Evolutionary conservation across 2,113 vertebrate genomes (phyloP).

Genomic region (Herpetotheres cachinnans): DNA sequence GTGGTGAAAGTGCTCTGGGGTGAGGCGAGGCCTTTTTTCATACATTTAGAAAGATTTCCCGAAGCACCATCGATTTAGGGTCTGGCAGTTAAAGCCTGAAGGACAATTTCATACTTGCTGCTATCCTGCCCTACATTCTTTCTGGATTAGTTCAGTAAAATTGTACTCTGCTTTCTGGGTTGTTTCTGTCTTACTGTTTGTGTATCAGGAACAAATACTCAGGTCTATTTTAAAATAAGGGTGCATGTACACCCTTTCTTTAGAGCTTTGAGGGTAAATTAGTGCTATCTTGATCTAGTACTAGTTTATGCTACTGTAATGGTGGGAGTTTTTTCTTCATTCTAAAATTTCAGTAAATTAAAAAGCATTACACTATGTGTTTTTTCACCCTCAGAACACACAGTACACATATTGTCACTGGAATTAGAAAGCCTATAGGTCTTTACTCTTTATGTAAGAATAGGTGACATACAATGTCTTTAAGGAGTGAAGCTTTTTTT

Average conservation of each 20-base stretch:
- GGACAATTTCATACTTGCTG: conserved; percentile 13
- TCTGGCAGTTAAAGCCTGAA: neutral
- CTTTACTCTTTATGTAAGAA: neutral
- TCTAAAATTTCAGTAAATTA: neutral
- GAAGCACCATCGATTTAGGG: neutral
- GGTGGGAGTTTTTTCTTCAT: neutral
- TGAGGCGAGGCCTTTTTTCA: neutral
- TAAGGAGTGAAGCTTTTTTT: neutral
- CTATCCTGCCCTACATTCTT: neutral
- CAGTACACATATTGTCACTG: neutral
- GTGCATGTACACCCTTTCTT: neutral
- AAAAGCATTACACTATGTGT: neutral
- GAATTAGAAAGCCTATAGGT: neutral
- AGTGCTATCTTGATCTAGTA: neutral
- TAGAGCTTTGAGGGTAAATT: neutral
- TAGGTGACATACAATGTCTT: neutral
- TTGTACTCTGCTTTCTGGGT: neutral
- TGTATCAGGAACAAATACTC: neutral
- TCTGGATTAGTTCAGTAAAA: conserved; percentile 31
- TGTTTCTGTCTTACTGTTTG: neutral
- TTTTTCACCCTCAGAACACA: neutral
- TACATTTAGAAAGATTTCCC: neutral
- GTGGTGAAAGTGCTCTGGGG: neutral
- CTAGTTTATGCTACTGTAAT: neutral
- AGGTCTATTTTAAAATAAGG: neutral